Base-by-base conservation (phyloP, 2,888 invertebrate genomes). In the Apamea sordens region DNA sequence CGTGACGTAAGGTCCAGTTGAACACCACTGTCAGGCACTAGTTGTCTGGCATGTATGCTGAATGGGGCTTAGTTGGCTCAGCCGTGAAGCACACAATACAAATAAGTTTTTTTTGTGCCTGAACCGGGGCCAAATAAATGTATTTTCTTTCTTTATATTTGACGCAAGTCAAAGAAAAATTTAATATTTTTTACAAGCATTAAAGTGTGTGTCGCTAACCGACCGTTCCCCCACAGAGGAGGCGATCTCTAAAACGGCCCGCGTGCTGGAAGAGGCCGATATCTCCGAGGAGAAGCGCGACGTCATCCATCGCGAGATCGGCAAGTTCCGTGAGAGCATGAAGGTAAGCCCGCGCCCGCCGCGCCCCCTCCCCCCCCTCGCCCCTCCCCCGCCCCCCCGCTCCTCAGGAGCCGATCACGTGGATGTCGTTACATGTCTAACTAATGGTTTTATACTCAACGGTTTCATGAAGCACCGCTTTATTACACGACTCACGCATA, bases 251-350 rank as follows among this genome's bases (percentile, higher is more conserved):
- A 97, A 97, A 89, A 97, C 97, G 89, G 97, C 97, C 85, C 97
- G 97, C 91, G 97, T 97, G 81, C 96, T 98, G 56, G 98, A 98
- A 90, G 98, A 98, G 91, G 98, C 98, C 53, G 99, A 99, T 94
- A 98, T 99, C 83, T 99, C 99, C 93, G 99, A 99, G 95, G 99
- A 99, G 93, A 99, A 99, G 95, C 98, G 99, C 72, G 99, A 99
- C 95, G 97, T 99, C 90, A 99, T 99, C 90, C 99, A 99, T 92
- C 98, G 99, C 90, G 99, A 99, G 97, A 99, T 99, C 95, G 99
- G 99, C 91, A 99, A 99, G 96, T 99, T 99, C 97, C 98, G 99
- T 85, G 99, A 99, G 97, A 98, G 99, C 89, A 99, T 99, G 98
- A 99, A 99, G 98, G 99, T 99, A 98, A 97, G 97, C 89, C 86